These are phyloP conservation scores for Sebastes goodei DNA, from an alignment of 2,797 vertebrate species.

Conservation along the genomic window DNA sequence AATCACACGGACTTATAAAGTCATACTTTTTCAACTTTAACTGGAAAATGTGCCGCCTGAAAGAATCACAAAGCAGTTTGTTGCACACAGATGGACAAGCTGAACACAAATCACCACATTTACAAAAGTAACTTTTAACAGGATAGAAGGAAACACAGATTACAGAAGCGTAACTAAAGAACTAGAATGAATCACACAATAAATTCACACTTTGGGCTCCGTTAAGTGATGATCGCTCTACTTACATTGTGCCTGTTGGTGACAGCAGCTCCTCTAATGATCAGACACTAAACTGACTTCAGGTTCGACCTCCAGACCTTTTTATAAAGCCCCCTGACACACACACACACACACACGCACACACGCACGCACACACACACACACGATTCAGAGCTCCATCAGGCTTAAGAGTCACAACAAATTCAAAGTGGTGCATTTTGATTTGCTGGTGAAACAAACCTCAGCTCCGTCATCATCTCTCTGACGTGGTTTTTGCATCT, in stretches of 20 bases:
- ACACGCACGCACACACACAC: neutral
- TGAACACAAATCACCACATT: neutral
- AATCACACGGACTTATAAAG: neutral
- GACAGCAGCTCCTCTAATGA: constrained; percentile 45
- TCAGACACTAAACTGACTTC: constrained; percentile 37
- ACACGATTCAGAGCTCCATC: constrained; percentile 7
- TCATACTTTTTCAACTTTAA: neutral
- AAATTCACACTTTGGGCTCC: neutral
- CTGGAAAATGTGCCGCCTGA: neutral
- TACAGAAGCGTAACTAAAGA: neutral
- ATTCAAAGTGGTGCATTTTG: constrained; percentile 20
- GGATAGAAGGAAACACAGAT: neutral
- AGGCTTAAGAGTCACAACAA: constrained; percentile 4
- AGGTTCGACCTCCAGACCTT: constrained; percentile 56
- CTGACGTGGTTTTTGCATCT: constrained; percentile 32
- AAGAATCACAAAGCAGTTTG: neutral
- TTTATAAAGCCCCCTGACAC: constrained; percentile 61
- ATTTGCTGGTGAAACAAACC: constrained; percentile 52
- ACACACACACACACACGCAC: constrained; percentile 9
- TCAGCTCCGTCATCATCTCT: constrained; percentile 32
- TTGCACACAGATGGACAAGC: neutral
- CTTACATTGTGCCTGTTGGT: constrained; percentile 56
- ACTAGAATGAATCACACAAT: neutral
- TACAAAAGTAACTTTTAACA: neutral
- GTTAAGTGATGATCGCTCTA: neutral